Conservation (phyloP, 2,113 vertebrate genomes). For the Brachionichthys hirsutus region DNA sequence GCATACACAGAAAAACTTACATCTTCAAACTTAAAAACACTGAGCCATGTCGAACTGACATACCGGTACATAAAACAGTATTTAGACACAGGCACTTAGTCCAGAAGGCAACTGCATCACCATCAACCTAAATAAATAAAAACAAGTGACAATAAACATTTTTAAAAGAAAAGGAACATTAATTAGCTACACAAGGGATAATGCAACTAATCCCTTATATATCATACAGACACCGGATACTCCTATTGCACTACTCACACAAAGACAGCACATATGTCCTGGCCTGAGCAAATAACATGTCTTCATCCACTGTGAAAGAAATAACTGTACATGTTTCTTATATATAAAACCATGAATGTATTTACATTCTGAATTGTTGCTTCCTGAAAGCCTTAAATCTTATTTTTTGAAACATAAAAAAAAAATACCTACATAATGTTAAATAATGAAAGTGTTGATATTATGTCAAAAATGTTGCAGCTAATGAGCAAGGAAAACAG, state of each 20-base stretch:
- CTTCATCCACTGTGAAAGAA: constrained; percentile 6
- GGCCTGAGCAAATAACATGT: constrained; percentile 4
- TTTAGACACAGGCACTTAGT: constrained; percentile 68
- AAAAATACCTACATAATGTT: too few species aligned
- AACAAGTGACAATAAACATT: constrained; percentile 14
- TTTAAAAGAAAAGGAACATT: background rate
- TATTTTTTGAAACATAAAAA: too few species aligned
- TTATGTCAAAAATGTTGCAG: too few species aligned
- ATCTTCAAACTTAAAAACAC: too few species aligned
- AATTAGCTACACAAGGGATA: background rate
- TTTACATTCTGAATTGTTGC: constrained; percentile 30
- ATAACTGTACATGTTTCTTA: constrained; percentile 26
- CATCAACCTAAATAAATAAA: constrained; percentile 20
- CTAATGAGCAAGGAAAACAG: too few species aligned
- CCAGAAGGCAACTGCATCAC: constrained; percentile 51
- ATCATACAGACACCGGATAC: too few species aligned
- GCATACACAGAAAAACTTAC: background rate
- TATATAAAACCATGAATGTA: constrained; percentile 17
- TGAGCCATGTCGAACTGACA: too few species aligned
- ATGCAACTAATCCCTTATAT: too few species aligned
- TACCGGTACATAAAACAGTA: constrained; percentile 18
- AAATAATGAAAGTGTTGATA: too few species aligned
- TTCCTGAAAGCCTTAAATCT: constrained; percentile 9
- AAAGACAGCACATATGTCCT: too few species aligned
- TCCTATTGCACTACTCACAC: too few species aligned